Percentiles rank a stretch among this genome's conserved stretches.
Conservation (phyloP, 2,888 invertebrate genomes). For the Pristionchus maxplancki region DNA sequence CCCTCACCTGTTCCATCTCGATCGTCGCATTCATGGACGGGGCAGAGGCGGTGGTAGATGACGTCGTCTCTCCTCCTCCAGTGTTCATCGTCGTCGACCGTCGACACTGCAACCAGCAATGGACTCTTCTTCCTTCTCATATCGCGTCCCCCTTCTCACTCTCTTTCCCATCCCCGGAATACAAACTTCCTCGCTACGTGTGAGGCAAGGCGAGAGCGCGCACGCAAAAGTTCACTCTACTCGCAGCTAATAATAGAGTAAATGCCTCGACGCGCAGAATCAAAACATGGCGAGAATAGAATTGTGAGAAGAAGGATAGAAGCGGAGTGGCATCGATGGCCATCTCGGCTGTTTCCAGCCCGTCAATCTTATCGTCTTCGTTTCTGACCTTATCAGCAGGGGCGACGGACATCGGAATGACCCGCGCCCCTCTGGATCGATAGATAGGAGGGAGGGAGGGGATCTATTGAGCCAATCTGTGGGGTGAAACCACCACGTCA, state of each 20-base stretch:
- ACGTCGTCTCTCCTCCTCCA: neutral
- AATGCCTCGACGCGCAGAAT: neutral
- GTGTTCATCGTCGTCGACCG: neutral
- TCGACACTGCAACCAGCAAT: slow-evolving; percentile 12
- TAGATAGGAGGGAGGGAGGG: neutral
- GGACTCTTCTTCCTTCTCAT: neutral
- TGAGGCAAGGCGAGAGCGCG: neutral
- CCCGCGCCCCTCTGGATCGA: slow-evolving; percentile 1
- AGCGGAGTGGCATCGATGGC: neutral
- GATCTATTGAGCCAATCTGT: no score
- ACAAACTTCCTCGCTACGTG: neutral
- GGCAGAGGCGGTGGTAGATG: neutral
- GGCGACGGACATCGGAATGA: neutral
- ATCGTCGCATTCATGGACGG: slow-evolving; percentile 11
- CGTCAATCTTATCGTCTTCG: slow-evolving; percentile 27
- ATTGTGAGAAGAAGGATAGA: neutral
- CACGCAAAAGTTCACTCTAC: neutral
- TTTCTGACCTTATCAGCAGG: slow-evolving; percentile 5
- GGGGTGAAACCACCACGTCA: neutral
- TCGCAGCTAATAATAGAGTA: neutral
- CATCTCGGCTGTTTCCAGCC: neutral
- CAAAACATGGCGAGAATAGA: neutral
- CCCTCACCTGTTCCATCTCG: slow-evolving; percentile 22
- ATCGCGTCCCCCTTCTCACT: neutral
- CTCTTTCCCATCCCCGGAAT: neutral